Evolutionary conservation across 1,140 invertebrate species (phyloP).

Genomic region (Neomicropteryx cornuta): DNA sequence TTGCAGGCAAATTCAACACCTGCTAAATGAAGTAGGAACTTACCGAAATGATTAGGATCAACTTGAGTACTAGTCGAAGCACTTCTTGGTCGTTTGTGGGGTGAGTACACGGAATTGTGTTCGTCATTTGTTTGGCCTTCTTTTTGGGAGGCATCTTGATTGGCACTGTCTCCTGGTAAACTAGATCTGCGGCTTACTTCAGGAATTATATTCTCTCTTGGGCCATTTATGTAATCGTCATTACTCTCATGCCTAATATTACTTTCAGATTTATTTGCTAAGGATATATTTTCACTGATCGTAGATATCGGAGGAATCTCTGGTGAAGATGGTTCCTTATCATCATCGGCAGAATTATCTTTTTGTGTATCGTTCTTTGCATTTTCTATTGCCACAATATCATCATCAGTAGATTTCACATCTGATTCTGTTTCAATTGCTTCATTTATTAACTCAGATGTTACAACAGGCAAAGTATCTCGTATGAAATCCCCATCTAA

Average conservation of each 20-base stretch:
- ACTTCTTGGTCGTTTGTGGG: slow-evolving; percentile 57
- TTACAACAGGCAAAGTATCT: slow-evolving; percentile 18
- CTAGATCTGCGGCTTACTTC: slow-evolving; percentile 48
- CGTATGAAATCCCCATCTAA: slow-evolving; percentile 31
- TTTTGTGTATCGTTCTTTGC: slow-evolving; percentile 29
- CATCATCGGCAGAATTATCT: slow-evolving; percentile 22
- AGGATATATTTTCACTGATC: slow-evolving; percentile 50
- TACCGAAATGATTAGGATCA: slow-evolving; percentile 71
- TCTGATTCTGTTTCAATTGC: slow-evolving; percentile 21
- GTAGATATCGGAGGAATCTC: slow-evolving; percentile 62
- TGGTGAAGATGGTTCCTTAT: slow-evolving; percentile 42
- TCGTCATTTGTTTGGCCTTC: slow-evolving; percentile 13
- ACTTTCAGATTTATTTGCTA: slow-evolving; percentile 30
- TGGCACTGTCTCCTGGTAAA: slow-evolving; percentile 47
- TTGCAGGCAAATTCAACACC: no score
- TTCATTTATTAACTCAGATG: slow-evolving; percentile 17
- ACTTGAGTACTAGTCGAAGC: slow-evolving; percentile 70
- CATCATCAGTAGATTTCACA: slow-evolving; percentile 2
- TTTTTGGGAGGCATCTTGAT: slow-evolving; percentile 25
- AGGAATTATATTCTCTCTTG: slow-evolving; percentile 24
- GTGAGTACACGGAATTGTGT: slow-evolving; percentile 24
- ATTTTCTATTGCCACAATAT: slow-evolving; percentile 23
- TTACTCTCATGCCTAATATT: slow-evolving; percentile 19
- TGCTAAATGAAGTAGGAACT: slow-evolving; percentile 18
- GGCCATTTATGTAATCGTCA: slow-evolving; percentile 19